Conservation (phyloP, 2,888 invertebrate species). For the Neoaliturus tenellus region DNA sequence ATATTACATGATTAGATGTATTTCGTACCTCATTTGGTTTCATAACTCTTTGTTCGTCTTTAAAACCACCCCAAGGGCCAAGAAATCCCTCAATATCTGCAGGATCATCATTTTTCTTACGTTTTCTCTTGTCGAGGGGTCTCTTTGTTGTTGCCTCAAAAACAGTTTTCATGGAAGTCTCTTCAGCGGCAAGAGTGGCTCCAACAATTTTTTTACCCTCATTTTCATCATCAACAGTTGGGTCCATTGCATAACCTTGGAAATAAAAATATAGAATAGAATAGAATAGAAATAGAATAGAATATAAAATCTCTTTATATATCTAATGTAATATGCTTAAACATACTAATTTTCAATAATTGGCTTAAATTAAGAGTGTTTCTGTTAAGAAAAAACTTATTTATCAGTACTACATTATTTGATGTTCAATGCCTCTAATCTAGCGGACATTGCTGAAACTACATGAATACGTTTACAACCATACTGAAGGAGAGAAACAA, state of each 20-base stretch:
- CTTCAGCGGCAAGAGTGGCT: constrained; percentile 82
- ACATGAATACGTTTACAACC: too few species aligned
- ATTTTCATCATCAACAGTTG: constrained; percentile 83
- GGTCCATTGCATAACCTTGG: constrained; percentile 94
- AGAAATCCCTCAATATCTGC: constrained; percentile 95
- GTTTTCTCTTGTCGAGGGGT: constrained; percentile 86
- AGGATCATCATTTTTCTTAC: constrained; percentile 92
- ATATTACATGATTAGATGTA: too few species aligned
- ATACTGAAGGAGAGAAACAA: too few species aligned
- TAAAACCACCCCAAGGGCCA: constrained; percentile 98
- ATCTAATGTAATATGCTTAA: too few species aligned
- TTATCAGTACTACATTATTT: too few species aligned
- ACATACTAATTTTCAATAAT: too few species aligned
- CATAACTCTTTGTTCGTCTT: constrained; percentile 91
- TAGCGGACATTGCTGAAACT: too few species aligned
- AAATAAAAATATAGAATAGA: background rate
- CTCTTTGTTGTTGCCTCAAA: constrained; percentile 89
- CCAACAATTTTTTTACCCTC: constrained; percentile 75
- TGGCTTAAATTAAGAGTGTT: too few species aligned
- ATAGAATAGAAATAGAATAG: too few species aligned
- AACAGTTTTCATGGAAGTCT: constrained; percentile 88
- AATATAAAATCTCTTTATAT: too few species aligned
- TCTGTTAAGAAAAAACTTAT: too few species aligned
- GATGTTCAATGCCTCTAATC: too few species aligned
- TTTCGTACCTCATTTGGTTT: constrained; percentile 86